Conservation (phyloP, 1,140 invertebrate species). For the Thrips palmi region DNA sequence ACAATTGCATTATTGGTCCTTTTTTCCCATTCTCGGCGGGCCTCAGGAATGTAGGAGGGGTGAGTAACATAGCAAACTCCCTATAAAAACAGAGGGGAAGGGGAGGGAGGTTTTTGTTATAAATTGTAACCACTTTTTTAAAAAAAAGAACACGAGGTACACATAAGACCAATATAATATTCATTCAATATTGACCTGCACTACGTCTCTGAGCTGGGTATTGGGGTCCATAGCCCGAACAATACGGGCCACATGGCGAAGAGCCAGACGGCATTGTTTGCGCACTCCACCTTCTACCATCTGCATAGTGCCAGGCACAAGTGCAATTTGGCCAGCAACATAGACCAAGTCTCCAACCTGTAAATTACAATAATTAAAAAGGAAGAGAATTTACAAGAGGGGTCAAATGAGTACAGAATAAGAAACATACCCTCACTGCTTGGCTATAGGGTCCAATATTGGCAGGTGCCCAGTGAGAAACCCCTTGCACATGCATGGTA, state of each 20-base stretch:
- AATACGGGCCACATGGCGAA: slow-evolving; percentile 64
- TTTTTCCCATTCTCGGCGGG: slow-evolving; percentile 59
- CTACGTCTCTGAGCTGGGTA: slow-evolving; percentile 55
- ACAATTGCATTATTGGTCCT: slow-evolving; percentile 72
- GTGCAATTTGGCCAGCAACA: slow-evolving; percentile 78
- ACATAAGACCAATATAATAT: background rate
- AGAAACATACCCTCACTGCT: slow-evolving; percentile 46
- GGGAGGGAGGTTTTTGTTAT: slow-evolving; percentile 1
- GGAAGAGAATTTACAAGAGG: too few relatives aligned
- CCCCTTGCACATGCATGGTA: slow-evolving; percentile 82
- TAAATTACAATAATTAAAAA: slow-evolving; percentile 13
- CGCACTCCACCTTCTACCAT: slow-evolving; percentile 50
- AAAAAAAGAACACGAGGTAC: slow-evolving; percentile 1
- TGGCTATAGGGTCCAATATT: slow-evolving; percentile 94
- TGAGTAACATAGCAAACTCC: slow-evolving; percentile 67
- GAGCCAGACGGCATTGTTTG: slow-evolving; percentile 56
- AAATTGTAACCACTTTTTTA: background rate
- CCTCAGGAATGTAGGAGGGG: slow-evolving; percentile 44
- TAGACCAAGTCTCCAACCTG: slow-evolving; percentile 64
- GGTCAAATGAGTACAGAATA: slow-evolving; percentile 1
- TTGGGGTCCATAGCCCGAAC: slow-evolving; percentile 58
- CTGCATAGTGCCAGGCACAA: slow-evolving; percentile 69
- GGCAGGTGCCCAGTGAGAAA: slow-evolving; percentile 90
- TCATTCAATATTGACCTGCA: slow-evolving; percentile 30
- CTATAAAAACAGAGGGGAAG: slow-evolving; percentile 22